Base-by-base conservation (phyloP, 2,113 vertebrate genomes). In the Limnothrissa miodon region DNA sequence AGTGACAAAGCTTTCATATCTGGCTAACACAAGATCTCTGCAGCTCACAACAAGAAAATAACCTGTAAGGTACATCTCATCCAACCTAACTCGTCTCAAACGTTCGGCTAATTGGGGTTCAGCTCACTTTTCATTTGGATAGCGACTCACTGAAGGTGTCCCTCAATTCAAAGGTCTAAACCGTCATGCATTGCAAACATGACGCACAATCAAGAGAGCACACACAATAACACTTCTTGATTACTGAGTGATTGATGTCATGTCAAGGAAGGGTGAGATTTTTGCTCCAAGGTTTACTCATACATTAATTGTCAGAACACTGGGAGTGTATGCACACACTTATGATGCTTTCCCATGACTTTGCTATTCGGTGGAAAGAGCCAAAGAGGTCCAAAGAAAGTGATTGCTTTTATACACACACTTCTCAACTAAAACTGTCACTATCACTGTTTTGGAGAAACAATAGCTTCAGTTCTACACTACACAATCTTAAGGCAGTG, bases 101-200 rank as follows among this genome's bases (percentile, higher is more conserved):
- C 36, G 66, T 29, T 36, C n/a, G n/a, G 66, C 66, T 74, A 74
- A 74, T 74, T 74, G 66, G 25, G 29, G 66, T 74, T 17, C 66
- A 74, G 10, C 66, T 74, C 5, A 1, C 2, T 39, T 74, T 56
- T 74, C 29, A 36, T 74, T 17, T 36, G 66, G 25, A 25, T 10
- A 7, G 25, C 15, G 59, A 13, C 66, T 17, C 2, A 74, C n/a
- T 62, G 9, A n/a, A 70, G 29, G 66, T 74, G 66, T 36, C 29
- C 66, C 29, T 13, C 29, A 11, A 74, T 74, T 74, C 66, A 74
- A 33, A 33, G 66, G 29, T 36, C 29, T 36, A 74, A 39, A 36
- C 66, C 36, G 11, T 74, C 66, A 5, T 74, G 66, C 66, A 10
- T 33, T 36, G 66, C 66, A 74, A 74, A 36, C 33, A 39, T 21